Base-by-base conservation (phyloP, 2,797 vertebrate species). In the Gorsachius magnificus region DNA sequence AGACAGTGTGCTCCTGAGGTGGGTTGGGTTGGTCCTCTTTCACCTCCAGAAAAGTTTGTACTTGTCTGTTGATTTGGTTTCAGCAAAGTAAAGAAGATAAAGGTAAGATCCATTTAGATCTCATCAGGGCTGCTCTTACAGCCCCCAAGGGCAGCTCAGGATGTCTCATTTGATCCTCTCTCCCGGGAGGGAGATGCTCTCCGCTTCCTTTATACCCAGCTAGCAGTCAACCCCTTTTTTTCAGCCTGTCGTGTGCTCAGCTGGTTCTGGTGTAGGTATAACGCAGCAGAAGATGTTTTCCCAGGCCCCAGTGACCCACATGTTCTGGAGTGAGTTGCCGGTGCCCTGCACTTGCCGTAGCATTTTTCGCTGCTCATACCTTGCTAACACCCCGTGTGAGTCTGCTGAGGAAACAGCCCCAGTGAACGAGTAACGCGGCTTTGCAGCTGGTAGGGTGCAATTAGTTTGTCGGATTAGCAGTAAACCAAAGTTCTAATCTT, bases 291-390 rank as follows among this genome's bases (percentile, higher is more conserved):
- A 43, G 46, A 48, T 56, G 60, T 63, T 70, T 70, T 57, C 16
- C 21, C 20, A 2, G 38, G 31, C 61, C 35, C 11, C 33, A 24
- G 6, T 46, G 66, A 58, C n/a, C 35, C 18, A 5, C 15, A 2
- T 0, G 1, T 2, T 6, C 60, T 33, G 56, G 45, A 46, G 25
- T 0, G 3, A 70, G 36, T 36, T 10, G 20, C 28, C 36, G 31
- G 4, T 48, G 8, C 24, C 58, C 70, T 25, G 13, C 15, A 1
- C 1, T 69, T 35, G 18, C 45, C 26, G 16, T 41, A 3, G 56
- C 41, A 29, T 74, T 89, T 89, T 75, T 13, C 16, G 17, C 72
- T 1, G 3, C 43, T 66, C 31, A 0, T 31, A 5, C 41, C 26
- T 77, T 48, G 19, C 38, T 20, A 24, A 17, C 5, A 2, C 28